Evolutionary conservation across 2,888 invertebrate genomes (phyloP).

Genomic region (Mystacides longicornis): DNA sequence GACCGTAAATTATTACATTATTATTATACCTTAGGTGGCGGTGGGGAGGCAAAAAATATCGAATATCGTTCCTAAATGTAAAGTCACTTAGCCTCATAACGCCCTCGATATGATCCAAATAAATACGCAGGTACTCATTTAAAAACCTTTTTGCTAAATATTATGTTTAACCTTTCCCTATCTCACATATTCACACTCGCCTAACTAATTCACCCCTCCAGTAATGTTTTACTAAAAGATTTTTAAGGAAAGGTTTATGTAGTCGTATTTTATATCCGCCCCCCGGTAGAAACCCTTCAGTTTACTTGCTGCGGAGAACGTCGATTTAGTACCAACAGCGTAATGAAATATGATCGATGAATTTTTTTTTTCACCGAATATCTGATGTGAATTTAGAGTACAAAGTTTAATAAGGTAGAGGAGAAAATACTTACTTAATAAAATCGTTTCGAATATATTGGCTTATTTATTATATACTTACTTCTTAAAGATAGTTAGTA

Average conservation of each 20-base stretch:
- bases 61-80: too few species aligned
- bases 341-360: neutral
- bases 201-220: neutral
- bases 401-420: neutral
- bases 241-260: conserved; percentile 1
- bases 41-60: too few species aligned
- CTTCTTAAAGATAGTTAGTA: too few species aligned
- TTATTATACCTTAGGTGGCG: too few species aligned
- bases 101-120: neutral
- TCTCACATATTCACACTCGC: neutral
- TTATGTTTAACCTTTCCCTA: neutral
- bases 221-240: neutral
- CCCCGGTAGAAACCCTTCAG: neutral
- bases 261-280: neutral
- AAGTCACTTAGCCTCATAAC: too few species aligned
- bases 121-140: neutral
- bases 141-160: neutral
- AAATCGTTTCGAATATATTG: neutral
- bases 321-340: neutral
- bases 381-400: neutral
- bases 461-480: neutral
- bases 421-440: neutral
- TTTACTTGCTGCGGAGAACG: neutral
- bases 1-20: too few species aligned
- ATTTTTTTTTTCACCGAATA: neutral